These are phyloP conservation scores for Rotaria magnacalcarata DNA, from an alignment of 2,888 invertebrate species.

Conservation along the genomic window DNA sequence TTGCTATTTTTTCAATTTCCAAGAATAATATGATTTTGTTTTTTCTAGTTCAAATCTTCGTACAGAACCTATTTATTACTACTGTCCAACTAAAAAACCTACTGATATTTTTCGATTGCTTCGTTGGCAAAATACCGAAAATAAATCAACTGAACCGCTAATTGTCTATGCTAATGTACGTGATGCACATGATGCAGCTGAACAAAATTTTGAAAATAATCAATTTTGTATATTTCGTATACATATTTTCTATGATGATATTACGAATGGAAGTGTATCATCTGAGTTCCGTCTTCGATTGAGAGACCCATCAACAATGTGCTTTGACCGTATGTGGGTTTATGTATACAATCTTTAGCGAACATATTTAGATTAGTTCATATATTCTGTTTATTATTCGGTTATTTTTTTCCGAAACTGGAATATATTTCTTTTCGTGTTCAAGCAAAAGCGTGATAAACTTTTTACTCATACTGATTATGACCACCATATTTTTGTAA, in stretches of 20 bases:
- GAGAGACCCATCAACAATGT: neutral
- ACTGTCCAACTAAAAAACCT: neutral
- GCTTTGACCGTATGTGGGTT: constrained; percentile 14
- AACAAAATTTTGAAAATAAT: constrained; percentile 26
- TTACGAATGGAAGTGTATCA: neutral
- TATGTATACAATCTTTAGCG: neutral
- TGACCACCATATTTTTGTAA: too few species aligned
- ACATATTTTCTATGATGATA: neutral
- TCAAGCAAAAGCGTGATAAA: too few species aligned
- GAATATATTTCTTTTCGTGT: too few species aligned
- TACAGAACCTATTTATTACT: neutral
- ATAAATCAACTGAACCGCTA: neutral
- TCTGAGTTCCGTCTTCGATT: neutral
- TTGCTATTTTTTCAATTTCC: neutral
- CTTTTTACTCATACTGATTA: too few species aligned
- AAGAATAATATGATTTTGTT: neutral
- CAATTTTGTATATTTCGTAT: constrained; percentile 15
- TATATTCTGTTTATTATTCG: too few species aligned
- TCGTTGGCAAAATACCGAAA: neutral
- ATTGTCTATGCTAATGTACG: neutral
- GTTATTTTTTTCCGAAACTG: too few species aligned
- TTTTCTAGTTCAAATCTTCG: neutral
- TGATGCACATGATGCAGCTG: neutral
- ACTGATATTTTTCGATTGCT: neutral
- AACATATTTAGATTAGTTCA: too few species aligned